These are phyloP conservation scores for Fulmarus glacialis DNA, from an alignment of 2,113 vertebrate species.

Conservation along the genomic window DNA sequence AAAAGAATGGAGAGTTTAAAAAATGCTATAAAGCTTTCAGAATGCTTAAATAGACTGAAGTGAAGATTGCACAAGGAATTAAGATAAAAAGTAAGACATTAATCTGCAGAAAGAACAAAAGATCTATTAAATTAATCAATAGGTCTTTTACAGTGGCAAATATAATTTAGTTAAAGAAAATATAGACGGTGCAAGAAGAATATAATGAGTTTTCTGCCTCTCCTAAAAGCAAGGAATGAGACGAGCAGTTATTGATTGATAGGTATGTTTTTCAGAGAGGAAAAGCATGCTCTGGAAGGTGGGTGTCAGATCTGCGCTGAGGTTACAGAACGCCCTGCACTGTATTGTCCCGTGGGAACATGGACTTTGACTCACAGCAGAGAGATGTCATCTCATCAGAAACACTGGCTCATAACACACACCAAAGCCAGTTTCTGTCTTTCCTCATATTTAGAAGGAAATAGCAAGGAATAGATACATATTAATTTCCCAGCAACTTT, in stretches of 20 bases:
- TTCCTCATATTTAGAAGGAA: not conserved
- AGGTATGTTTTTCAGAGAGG: not conserved
- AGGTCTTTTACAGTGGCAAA: constrained; percentile 29
- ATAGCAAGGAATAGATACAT: not conserved
- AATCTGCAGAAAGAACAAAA: constrained; percentile 2
- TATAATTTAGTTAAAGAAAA: constrained; percentile 51
- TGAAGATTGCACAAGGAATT: not conserved
- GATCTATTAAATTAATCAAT: constrained; percentile 52
- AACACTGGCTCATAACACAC: not conserved
- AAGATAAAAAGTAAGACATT: not conserved
- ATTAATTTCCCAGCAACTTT: not conserved
- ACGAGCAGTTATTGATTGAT: not conserved
- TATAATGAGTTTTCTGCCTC: not conserved
- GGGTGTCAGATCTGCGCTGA: accelerated
- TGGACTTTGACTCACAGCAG: not conserved
- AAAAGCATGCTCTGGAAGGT: not conserved
- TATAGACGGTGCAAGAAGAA: not conserved
- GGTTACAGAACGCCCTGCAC: not conserved
- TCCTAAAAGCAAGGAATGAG: not conserved
- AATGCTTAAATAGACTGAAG: not conserved
- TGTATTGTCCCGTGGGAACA: accelerated
- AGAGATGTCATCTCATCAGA: not conserved
- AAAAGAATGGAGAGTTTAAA: constrained; percentile 14
- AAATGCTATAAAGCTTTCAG: not conserved
- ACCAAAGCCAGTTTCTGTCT: not conserved